Evolutionary conservation across 2,113 vertebrate genomes (phyloP).

Genomic region (Bubo bubo): DNA sequence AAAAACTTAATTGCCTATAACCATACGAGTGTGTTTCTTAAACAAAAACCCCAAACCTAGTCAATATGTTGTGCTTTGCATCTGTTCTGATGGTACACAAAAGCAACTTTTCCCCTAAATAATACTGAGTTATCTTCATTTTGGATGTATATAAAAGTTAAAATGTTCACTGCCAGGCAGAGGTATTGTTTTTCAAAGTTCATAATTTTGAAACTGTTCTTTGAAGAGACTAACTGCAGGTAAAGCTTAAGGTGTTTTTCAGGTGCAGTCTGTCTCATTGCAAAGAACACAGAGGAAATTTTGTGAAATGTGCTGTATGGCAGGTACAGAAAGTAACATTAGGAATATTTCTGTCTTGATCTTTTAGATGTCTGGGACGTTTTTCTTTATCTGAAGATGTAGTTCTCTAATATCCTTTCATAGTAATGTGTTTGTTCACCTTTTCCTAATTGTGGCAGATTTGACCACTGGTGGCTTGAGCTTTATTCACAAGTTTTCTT

Average conservation of each 20-base stretch:
- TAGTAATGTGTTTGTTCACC: background rate
- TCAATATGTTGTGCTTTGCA: background rate
- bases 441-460: background rate
- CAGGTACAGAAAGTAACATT: background rate
- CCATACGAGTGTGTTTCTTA: background rate
- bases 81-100: background rate
- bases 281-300: background rate
- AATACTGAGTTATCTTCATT: background rate
- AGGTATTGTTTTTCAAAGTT: background rate
- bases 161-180: background rate
- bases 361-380: background rate
- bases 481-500: background rate
- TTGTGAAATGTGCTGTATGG: background rate
- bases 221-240: background rate
- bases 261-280: background rate
- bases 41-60: fast-evolving
- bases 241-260: background rate
- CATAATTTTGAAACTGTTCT: background rate
- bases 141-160: background rate
- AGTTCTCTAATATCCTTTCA: background rate
- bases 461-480: background rate
- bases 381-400: background rate
- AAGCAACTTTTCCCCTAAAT: background rate
- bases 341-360: background rate
- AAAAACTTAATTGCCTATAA: background rate